Base-by-base conservation (phyloP, 1,140 invertebrate genomes). In the Anastatus disparis region DNA sequence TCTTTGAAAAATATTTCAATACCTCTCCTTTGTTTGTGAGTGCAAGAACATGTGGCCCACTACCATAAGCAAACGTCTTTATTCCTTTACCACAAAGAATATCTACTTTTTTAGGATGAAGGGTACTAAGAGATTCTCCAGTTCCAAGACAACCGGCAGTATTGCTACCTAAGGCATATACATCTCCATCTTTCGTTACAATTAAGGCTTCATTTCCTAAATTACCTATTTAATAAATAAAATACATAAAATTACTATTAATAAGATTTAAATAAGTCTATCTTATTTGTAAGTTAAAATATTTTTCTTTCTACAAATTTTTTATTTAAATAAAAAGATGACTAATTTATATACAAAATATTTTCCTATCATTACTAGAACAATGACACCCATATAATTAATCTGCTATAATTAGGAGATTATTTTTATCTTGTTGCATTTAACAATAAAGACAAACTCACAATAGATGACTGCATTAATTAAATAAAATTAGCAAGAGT, bases 131-230 rank as follows among this genome's bases (percentile, higher is more conserved):
- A 0, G 86, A 77, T 76, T 87, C 87, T 48, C 90, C 89, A 35
- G 89, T 83, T n/a, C 90, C 90, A 29, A 91, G 79, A 78, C 90
- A 91, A 15, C 88, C 89, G 62, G 86, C 85, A 22, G 85, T 86
- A 72, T 91, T 91, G 10, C 85, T 88, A 42, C 91, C 90, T 46
- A 92, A 75, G 9, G 87, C 88, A 81, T 87, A 91, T 3, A 92
- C 89, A 73, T 89, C 88, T 78, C 89, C 89, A 74, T 88, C 85
- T 72, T 88, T 88, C 24, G 88, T 90, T 15, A 91, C 87, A 56
- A 91, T 85, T 42, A 92, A 79, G 26, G 90, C 90, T 83, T 91
- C 90, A 81, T 90, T 91, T 15, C 89, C 90, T 40, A 89, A 83
- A 71, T 86, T 84, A 27, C 86, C 87, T 88, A 48, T 59, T 59